Percentiles rank a stretch among this genome's conserved stretches.
phyloP scores from a whole-genome alignment of 2,888 invertebrate genomes.

The Tuta absoluta region DNA sequence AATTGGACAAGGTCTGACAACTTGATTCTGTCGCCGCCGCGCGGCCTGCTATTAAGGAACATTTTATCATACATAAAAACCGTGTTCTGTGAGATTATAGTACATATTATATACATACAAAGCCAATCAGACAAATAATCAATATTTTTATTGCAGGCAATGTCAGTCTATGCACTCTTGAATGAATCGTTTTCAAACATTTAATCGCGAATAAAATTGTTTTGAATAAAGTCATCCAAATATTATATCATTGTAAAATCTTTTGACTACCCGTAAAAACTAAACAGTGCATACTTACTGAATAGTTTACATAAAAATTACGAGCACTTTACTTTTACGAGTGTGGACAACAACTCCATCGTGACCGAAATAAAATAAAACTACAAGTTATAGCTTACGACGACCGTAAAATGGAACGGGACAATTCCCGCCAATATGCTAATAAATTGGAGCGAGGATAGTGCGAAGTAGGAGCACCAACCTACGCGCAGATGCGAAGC shows the following conservation, averaged over 20 bases:
- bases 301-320: constrained; percentile 24
- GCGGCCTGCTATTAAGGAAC: not conserved
- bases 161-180: no score
- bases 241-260: no score
- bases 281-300: not conserved
- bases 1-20: constrained; percentile 63
- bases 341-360: constrained; percentile 50
- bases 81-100: not conserved
- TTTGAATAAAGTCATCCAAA: no score
- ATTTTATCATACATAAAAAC: not conserved
- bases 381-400: constrained; percentile 46
- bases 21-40: constrained; percentile 33
- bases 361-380: constrained; percentile 45
- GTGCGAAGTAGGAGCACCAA: constrained; percentile 48
- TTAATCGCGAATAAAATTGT: no score
- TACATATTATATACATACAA: no score
- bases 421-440: constrained; percentile 50
- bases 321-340: constrained; percentile 45
- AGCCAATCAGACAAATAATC: no score
- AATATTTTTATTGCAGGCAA: no score
- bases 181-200: no score
- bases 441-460: constrained; percentile 37
- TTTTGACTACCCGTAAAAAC: not conserved
- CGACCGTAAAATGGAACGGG: constrained; percentile 57
- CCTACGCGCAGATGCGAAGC: constrained; percentile 37